A percentile compares a stretch with the other conserved stretches of the same genome.
Evolutionary conservation across 2,797 vertebrate species (phyloP).

Genomic region (Falco novaeseelandiae): DNA sequence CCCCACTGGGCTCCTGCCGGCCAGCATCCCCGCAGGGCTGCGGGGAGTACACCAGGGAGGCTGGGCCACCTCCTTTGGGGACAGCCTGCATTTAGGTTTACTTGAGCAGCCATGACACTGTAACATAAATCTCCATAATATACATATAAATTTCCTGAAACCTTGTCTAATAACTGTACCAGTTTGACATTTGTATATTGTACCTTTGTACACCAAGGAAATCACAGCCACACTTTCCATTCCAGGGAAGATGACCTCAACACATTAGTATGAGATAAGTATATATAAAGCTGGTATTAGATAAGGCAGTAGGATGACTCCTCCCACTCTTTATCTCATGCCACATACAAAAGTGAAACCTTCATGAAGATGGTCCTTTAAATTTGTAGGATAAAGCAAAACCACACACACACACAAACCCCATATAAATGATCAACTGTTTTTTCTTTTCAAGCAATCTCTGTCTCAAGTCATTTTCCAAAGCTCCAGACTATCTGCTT

Average conservation of each 20-base stretch:
- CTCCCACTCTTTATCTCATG: slow-evolving; percentile 32
- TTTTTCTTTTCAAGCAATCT: neutral
- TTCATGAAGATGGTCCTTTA: neutral
- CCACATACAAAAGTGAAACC: neutral
- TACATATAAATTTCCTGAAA: neutral
- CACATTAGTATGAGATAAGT: neutral
- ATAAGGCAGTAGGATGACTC: slow-evolving; percentile 29
- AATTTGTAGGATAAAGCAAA: neutral
- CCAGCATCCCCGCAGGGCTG: neutral
- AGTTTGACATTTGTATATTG: neutral
- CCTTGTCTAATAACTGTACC: neutral
- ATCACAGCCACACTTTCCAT: neutral
- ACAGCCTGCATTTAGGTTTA: neutral
- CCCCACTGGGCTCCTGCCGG: rapidly evolving
- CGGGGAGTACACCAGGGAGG: neutral
- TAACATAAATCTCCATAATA: neutral
- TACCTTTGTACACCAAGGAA: neutral
- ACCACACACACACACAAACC: neutral
- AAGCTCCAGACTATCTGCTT: neutral
- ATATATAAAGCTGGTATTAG: slow-evolving; percentile 12
- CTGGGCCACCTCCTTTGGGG: neutral
- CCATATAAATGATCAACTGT: neutral
- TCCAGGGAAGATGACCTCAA: slow-evolving; percentile 6
- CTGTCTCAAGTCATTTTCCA: neutral
- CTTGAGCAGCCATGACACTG: neutral